Base-by-base conservation (phyloP, 2,113 vertebrate genomes). In the Microtus oregoni region DNA sequence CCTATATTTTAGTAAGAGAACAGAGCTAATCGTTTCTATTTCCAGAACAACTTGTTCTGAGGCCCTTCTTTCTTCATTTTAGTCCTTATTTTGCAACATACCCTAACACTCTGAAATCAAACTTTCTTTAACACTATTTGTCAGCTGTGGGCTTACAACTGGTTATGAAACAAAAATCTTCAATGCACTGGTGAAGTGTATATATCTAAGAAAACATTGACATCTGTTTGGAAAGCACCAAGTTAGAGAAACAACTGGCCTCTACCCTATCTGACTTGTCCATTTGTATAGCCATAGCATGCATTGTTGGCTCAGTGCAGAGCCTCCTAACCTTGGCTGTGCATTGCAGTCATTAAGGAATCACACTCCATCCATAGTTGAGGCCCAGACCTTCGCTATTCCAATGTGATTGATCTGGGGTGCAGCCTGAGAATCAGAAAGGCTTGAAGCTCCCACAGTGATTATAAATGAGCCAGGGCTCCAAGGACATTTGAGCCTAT, bases 81-180 rank as follows among this genome's bases (percentile, higher is more conserved):
- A 30, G 41, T 61, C 65, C 78, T 95, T 94, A 79, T 32, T 38
- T 76, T 65, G 75, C 55, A 90, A 8, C 81, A 78, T 68, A 83
- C 47, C 61, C 20, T 81, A 91, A 92, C 28, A 58, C 30, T 91
- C 58, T 38, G 47, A 41, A 85, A 26, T 95, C 76, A 83, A 91
- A 89, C 78, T 82, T 67, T 90, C 65, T 89, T 22, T 22, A 10
- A 77, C 35, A 28, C 30, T 82, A 88, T 38, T 70, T 44, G 26
- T 92, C 24, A 61, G 55, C 78, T 58, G 63, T 67, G 41, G 44
- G 38, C 79, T 90, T 86, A 5, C 12, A 94, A 63, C 19, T 30
- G 32, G 91, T 85, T 58, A 20, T 81, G 89, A 88, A 76, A 83
- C 44, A 89, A 86, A 38, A 65, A 52, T 85, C 75, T 35, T 83